phyloP scores from a whole-genome alignment of 2,113 vertebrate species.

The Poecilia latipinna region DNA sequence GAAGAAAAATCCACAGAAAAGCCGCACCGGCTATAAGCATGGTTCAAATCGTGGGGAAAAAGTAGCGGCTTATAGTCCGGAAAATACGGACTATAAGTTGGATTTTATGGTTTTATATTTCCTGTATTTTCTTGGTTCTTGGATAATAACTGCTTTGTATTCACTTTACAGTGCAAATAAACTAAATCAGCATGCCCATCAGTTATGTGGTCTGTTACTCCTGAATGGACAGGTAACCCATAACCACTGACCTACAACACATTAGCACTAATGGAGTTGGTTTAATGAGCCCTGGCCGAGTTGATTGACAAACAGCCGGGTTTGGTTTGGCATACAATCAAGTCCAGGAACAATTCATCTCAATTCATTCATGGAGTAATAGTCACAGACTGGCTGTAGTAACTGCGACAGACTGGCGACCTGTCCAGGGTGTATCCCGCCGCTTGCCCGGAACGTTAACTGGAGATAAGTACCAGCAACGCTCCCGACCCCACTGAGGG shows the following conservation, averaged over 20 bases:
- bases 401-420: conserved; percentile 35
- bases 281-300: conserved; percentile 69
- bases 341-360: conserved; percentile 51
- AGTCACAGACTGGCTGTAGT: conserved; percentile 65
- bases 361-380: conserved; percentile 73
- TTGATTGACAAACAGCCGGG: conserved; percentile 60
- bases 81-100: not conserved
- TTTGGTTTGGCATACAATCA: conserved; percentile 50
- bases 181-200: conserved; percentile 34
- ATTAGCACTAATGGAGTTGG: conserved; percentile 75
- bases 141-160: not conserved
- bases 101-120: not conserved
- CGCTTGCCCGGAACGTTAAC: too few species aligned
- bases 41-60: too few species aligned
- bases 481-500: too few species aligned
- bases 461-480: too few species aligned
- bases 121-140: not conserved
- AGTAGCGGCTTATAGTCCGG: too few species aligned
- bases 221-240: conserved; percentile 57
- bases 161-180: conserved; percentile 15
- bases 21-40: too few species aligned
- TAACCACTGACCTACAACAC: conserved; percentile 67
- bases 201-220: conserved; percentile 47
- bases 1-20: too few species aligned
- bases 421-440: too few species aligned